Evolutionary conservation across 2,888 invertebrate genomes (phyloP).

Genomic region (Phytoseiulus persimilis): DNA sequence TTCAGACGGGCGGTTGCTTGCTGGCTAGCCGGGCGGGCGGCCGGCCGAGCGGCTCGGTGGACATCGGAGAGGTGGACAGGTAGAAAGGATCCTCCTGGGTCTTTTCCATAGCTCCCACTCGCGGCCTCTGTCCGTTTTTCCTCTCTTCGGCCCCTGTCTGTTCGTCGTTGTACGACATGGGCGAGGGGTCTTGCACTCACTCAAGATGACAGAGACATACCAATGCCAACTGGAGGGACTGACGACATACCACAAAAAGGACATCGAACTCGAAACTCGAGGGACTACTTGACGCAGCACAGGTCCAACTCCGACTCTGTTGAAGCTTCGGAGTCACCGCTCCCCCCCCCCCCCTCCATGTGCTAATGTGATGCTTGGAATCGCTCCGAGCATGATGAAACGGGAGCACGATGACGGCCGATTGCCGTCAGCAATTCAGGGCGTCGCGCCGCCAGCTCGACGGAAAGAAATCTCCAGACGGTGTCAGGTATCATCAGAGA

Average conservation of each 20-base stretch:
- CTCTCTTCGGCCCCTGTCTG: neutral
- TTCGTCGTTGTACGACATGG: neutral
- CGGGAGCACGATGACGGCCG: neutral
- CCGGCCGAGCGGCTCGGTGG: neutral
- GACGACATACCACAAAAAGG: slow-evolving; percentile 5
- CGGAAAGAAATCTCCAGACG: too few species aligned
- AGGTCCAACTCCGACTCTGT: neutral
- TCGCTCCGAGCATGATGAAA: neutral
- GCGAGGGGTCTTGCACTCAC: neutral
- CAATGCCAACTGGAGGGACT: neutral
- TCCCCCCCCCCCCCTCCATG: neutral
- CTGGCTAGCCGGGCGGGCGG: neutral
- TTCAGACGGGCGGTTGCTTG: slow-evolving; percentile 1
- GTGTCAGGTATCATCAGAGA: too few species aligned
- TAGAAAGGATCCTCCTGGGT: slow-evolving; percentile 15
- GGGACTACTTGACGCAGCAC: neutral
- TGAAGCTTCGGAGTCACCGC: neutral
- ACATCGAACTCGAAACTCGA: slow-evolving; percentile 5
- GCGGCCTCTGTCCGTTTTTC: too few species aligned
- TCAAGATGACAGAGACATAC: neutral
- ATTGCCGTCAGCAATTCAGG: too few species aligned
- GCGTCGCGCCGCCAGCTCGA: too few species aligned
- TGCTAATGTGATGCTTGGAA: neutral
- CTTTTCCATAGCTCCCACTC: neutral
- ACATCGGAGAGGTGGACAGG: slow-evolving; percentile 33